These are phyloP conservation scores for Microctenopoma stevenorrisi DNA, from an alignment of 2,797 vertebrate species.

Conservation along the genomic window DNA sequence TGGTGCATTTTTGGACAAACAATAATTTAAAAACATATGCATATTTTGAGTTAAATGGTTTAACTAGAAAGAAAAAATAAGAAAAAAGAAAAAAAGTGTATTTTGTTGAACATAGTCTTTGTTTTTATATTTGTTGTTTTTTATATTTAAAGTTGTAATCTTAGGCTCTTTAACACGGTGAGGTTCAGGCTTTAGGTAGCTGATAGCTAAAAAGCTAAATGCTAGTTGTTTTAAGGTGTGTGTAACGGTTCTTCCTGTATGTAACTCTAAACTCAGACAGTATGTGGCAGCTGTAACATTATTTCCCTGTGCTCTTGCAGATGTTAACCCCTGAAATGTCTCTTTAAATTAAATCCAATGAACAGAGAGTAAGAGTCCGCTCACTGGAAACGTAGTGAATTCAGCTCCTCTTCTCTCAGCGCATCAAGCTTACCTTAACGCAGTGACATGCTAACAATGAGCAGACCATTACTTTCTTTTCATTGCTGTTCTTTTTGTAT, in stretches of 20 bases:
- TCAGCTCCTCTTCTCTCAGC: constrained; percentile 59
- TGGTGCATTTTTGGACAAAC: constrained; percentile 94
- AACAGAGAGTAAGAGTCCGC: constrained; percentile 85
- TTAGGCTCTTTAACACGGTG: constrained; percentile 80
- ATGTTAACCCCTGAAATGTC: constrained; percentile 99
- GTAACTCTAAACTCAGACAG: constrained; percentile 92
- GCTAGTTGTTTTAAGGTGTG: constrained; percentile 97
- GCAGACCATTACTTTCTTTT: constrained; percentile 85
- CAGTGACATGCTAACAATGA: constrained; percentile 74
- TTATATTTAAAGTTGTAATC: constrained; percentile 89
- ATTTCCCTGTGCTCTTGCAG: constrained; percentile 99
- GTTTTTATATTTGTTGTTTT: constrained; percentile 92
- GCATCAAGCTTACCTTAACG: constrained; percentile 56
- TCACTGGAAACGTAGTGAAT: constrained; percentile 74
- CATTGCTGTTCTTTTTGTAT: constrained; percentile 86
- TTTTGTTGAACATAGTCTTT: constrained; percentile 93
- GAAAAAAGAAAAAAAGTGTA: constrained; percentile 85
- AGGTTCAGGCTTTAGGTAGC: constrained; percentile 82
- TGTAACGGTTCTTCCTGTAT: constrained; percentile 95
- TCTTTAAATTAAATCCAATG: constrained; percentile 96
- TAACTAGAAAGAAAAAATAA: constrained; percentile 98
- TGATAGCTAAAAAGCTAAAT: constrained; percentile 98
- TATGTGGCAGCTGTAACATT: constrained; percentile 98
- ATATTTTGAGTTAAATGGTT: constrained; percentile 93
- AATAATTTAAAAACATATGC: constrained; percentile 90